Evolutionary conservation across 2,113 vertebrate genomes (phyloP), one percentile per base, ranked within the genome.

Genomic region (Erpornis zantholeuca): DNA sequence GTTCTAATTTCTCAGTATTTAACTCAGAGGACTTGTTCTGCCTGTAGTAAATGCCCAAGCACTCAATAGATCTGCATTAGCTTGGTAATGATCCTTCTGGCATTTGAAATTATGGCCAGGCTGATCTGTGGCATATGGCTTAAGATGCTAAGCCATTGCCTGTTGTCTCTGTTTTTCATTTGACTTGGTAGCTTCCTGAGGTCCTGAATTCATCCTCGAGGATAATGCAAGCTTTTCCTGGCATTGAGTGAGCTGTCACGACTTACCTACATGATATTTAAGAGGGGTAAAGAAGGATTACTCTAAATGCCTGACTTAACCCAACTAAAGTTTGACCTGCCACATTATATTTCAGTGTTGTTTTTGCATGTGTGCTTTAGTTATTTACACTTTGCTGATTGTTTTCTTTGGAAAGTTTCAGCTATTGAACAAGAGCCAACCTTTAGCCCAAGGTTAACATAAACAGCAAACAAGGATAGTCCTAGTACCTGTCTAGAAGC

Each of bases 401-500:
- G 77, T 94, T 97, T 97, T 91, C 82, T 96, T 98, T 97, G 92
- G 93, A 96, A 93, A 95, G 81, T 91, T 97, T 97, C 76, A 63
- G 86, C 63, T 88, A 53, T 73, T 89, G 94, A 95, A 94, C 64
- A 86, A 14, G 31, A 97, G 65, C 15, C 92, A 97, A 86, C 76
- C 72, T 86, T 84, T 73, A 90, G 83, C 50, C 68, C 65, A 91
- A 79, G 80, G 83, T 96, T 97, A 97, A 95, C 81, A 86, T 56
- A 53, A 96, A 92, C 50, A 29, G 54, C 82, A 96, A 96, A 95
- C 59, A 96, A 94, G 42, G 33, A 63, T 71, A 63, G 73, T 92
- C 89, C 49, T 23, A 29, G n/a, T 52, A 86, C 25, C 66, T 78
- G 47, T 68, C n/a, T 76, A 5, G 33, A 84, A 84, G 44, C 18